Percentiles rank a stretch among this genome's conserved stretches.
Evolutionary conservation across 2,797 vertebrate genomes (phyloP).

Genomic region (Anguilla anguilla): DNA sequence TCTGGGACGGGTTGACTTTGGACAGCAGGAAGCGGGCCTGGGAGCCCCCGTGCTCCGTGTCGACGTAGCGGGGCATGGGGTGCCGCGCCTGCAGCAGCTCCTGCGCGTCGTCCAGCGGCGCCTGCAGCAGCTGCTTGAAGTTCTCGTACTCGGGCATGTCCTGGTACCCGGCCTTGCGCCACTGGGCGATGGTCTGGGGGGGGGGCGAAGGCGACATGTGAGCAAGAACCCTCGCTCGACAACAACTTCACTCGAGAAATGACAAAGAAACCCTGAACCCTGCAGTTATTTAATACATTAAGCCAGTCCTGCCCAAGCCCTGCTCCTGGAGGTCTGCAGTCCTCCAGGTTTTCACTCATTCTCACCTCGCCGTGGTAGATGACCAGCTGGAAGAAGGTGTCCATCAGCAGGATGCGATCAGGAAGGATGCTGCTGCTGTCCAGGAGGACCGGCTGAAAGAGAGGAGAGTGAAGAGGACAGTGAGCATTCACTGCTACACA

Average conservation of each 20-base stretch:
- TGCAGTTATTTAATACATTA: too few relatives aligned
- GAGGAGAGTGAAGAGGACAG: background rate
- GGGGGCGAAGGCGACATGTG: background rate
- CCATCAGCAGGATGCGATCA: conserved; percentile 95
- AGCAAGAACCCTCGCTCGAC: background rate
- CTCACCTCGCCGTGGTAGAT: conserved; percentile 96
- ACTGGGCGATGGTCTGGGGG: conserved; percentile 90
- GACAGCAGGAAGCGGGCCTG: conserved; percentile 96
- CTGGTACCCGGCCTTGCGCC: conserved; percentile 95
- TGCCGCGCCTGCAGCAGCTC: conserved; percentile 93
- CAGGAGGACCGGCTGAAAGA: conserved; percentile 87
- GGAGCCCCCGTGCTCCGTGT: conserved; percentile 88
- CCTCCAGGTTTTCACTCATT: background rate
- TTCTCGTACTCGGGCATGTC: conserved; percentile 96
- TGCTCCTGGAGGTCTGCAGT: too few relatives aligned
- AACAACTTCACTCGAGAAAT: background rate
- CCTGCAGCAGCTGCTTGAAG: conserved; percentile 94
- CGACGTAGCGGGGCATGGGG: conserved; percentile 94
- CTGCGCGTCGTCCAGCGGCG: conserved; percentile 92
- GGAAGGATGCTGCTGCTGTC: conserved; percentile 97
- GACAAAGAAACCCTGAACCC: too few relatives aligned
- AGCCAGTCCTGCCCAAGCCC: too few relatives aligned
- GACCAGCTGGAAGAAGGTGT: conserved; percentile 97
- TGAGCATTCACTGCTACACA: background rate
- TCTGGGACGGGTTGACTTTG: conserved; percentile 98